These are phyloP conservation scores for Dicaeum eximium DNA, from an alignment of 2,113 vertebrate genomes.

Conservation along the genomic window DNA sequence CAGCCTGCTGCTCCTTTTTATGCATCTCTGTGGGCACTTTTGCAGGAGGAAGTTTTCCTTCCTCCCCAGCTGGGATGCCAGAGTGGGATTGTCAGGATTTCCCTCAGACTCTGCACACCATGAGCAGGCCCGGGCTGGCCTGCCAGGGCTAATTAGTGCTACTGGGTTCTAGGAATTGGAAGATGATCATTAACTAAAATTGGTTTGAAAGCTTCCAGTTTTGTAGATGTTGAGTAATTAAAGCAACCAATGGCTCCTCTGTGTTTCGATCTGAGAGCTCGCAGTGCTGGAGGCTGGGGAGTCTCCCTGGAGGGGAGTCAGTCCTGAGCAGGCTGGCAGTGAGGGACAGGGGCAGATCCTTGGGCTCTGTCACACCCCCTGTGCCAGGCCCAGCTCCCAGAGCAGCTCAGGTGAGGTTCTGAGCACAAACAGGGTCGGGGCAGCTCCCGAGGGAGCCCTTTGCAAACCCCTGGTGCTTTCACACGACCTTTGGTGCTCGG, in stretches of 20 bases:
- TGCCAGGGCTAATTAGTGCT: not conserved
- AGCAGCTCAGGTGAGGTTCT: fast-evolving
- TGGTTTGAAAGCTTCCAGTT: not conserved
- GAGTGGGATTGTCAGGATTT: not conserved
- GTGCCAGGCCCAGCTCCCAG: not conserved
- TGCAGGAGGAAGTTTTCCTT: conserved; percentile 71
- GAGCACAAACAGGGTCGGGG: not conserved
- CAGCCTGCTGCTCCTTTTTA: not conserved
- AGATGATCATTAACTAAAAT: not conserved
- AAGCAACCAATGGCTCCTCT: not conserved
- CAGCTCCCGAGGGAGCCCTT: not conserved
- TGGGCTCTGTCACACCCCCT: not conserved
- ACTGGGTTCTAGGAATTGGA: fast-evolving
- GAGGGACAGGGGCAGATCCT: fast-evolving
- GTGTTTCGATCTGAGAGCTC: not conserved
- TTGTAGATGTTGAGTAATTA: not conserved
- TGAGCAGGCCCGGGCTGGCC: not conserved
- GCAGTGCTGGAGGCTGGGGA: not conserved
- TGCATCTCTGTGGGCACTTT: conserved; percentile 64
- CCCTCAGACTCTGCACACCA: not conserved
- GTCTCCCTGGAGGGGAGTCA: not conserved
- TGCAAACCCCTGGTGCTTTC: not conserved
- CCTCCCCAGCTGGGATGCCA: conserved; percentile 46
- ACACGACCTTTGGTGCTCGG: not conserved
- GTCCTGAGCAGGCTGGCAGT: fast-evolving